phyloP scores from a whole-genome alignment of 2,797 vertebrate genomes.

The Amniataba percoides region DNA sequence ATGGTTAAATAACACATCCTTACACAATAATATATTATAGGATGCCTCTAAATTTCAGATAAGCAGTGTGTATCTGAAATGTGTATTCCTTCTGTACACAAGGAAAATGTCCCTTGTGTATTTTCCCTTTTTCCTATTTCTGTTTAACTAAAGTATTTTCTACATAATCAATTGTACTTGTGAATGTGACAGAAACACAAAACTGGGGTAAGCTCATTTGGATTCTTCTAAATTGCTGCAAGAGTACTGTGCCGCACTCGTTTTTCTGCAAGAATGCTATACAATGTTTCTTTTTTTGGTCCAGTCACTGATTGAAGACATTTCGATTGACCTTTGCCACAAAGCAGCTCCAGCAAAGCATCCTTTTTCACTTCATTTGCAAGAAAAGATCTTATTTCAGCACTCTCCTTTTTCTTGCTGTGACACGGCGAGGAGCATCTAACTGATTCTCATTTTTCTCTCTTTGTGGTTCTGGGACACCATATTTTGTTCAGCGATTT shows the following conservation, averaged over 20 bases:
- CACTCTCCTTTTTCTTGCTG: conserved; percentile 35
- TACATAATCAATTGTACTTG: conserved; percentile 42
- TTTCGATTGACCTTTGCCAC: conserved; percentile 78
- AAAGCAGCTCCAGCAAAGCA: conserved; percentile 57
- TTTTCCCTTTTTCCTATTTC: not conserved
- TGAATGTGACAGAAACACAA: conserved; percentile 35
- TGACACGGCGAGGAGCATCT: conserved; percentile 52
- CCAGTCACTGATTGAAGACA: conserved; percentile 69
- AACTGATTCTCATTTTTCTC: conserved; percentile 80
- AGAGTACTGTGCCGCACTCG: conserved; percentile 24
- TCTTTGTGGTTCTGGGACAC: conserved; percentile 68
- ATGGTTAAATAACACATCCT: conserved; percentile 1
- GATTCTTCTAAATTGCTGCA: conserved; percentile 38
- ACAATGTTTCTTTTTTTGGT: conserved; percentile 23
- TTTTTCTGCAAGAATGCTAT: conserved; percentile 40
- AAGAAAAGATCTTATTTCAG: conserved; percentile 71
- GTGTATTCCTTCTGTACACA: no score
- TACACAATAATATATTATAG: not conserved
- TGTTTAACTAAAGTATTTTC: conserved; percentile 31
- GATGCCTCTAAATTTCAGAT: not conserved
- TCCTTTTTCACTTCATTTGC: conserved; percentile 73
- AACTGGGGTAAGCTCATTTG: conserved; percentile 37
- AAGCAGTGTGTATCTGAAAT: no score
- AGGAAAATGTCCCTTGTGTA: conserved; percentile 18
- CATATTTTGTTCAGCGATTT: conserved; percentile 78